Percentiles rank a stretch among this genome's conserved stretches.
Evolutionary conservation across 2,113 vertebrate species (phyloP).

Genomic region (Cryptomyrus ogoouensis): DNA sequence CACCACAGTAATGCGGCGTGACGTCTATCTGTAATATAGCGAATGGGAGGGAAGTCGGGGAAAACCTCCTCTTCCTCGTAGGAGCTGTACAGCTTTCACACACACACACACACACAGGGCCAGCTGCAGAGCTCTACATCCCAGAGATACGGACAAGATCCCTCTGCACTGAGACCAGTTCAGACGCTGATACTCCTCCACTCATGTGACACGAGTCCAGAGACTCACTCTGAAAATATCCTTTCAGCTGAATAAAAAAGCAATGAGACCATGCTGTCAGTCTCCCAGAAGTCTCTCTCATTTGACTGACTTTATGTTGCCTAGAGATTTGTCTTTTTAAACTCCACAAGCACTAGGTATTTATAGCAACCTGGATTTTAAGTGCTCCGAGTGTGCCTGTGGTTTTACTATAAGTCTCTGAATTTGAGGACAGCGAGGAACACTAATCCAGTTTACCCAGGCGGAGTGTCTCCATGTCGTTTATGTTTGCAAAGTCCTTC

Average conservation of each 20-base stretch:
- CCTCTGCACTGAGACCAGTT: neutral
- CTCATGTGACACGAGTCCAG: neutral
- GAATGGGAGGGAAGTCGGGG: neutral
- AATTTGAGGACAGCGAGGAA: neutral
- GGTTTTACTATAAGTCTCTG: neutral
- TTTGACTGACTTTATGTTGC: neutral
- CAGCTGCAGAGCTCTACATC: neutral
- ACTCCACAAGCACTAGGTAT: neutral
- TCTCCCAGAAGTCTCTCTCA: neutral
- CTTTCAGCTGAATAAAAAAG: neutral
- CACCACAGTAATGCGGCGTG: neutral
- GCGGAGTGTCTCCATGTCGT: neutral
- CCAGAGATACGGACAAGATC: neutral
- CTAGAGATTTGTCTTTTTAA: slow-evolving; percentile 8
- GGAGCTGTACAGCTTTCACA: neutral
- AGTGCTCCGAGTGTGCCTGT: neutral
- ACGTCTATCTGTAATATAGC: neutral
- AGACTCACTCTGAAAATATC: neutral
- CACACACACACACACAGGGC: neutral
- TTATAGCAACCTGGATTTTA: slow-evolving; percentile 12
- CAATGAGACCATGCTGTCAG: neutral
- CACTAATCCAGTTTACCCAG: neutral
- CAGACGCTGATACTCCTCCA: neutral
- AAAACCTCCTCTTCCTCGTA: neutral
- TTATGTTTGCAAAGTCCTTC: neutral